Evolutionary conservation across 2,797 vertebrate species (phyloP).

Genomic region (Eulemur albifrons): DNA sequence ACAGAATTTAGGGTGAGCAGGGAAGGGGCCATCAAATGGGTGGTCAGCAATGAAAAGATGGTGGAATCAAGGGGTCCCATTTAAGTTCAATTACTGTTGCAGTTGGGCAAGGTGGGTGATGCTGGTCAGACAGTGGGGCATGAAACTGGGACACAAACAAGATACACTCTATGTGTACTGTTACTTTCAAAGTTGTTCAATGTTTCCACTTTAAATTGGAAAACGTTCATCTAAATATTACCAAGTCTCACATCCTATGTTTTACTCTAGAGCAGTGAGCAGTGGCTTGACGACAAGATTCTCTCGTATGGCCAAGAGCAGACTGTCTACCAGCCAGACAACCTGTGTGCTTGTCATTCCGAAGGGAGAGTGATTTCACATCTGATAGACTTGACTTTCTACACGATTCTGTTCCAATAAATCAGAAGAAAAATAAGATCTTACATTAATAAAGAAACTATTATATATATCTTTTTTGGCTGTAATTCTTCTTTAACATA

Average conservation of each 20-base stretch:
- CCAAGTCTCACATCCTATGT: neutral
- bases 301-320: neutral
- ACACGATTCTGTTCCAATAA: neutral
- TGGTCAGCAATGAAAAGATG: neutral
- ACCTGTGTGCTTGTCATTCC: neutral
- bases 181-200: neutral
- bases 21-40: neutral
- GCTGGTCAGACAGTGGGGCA: neutral
- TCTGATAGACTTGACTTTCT: neutral
- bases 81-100: neutral
- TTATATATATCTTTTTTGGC: neutral
- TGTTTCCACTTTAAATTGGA: neutral
- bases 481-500: neutral
- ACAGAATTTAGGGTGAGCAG: neutral
- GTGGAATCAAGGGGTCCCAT: neutral
- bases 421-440: neutral
- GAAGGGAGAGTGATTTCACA: neutral
- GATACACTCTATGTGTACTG: neutral
- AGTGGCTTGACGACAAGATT: neutral
- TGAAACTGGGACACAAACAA: neutral
- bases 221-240: neutral
- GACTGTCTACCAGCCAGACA: neutral
- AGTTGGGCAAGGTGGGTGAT: neutral
- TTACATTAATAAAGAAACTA: neutral
- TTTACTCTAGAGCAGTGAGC: neutral